Base-by-base conservation (phyloP, 2,888 invertebrate species). In the Ametastegia equiseti region DNA sequence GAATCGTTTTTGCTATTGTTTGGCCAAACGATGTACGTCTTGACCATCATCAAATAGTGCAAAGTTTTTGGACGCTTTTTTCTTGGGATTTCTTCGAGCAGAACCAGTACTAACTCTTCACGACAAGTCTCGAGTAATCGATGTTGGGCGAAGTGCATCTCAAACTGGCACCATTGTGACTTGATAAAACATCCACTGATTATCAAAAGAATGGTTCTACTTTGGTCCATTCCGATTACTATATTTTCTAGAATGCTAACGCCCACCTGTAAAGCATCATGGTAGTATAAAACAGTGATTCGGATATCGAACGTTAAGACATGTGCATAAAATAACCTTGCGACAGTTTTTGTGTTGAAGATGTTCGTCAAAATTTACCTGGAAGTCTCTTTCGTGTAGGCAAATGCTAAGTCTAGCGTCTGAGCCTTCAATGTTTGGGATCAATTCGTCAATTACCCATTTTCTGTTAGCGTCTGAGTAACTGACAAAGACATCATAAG, bases 101-200 rank as follows among this genome's bases (percentile, higher is more conserved):
- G 93, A 0, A 96, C 93, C 0, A 96, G 88, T 0, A 95, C 93
- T 23, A 96, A 90, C 78, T 94, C 94, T 84, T 95, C 95, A 19
- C 94, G 92, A 42, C 93, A 92, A 0, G 94, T 94, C 88, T 95
- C 95, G 81, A 95, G 90, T 1, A 95, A 92, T 93, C 95, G 93
- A 87, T 95, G 94, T 82, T 95, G 95, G 0, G 95, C 95, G 67
- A 96, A 87, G 85, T 95, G 94, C 94, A 95, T 94, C 89, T 96
- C 96, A 84, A 95, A 95, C 86, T 95, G 94, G 86, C 96, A 96
- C 96, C 96, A 96, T 83, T 95, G 94, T 84, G 95, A 95, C 9
- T 93, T 90, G 7, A 95, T 89, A 88, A 95, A 96, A 84, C 93
- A 92, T 57, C 94, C 92, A 0, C 95, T 95, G 15, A 96, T 93